Conservation (phyloP, 2,888 invertebrate genomes). For the Hoplodrina ambigua region DNA sequence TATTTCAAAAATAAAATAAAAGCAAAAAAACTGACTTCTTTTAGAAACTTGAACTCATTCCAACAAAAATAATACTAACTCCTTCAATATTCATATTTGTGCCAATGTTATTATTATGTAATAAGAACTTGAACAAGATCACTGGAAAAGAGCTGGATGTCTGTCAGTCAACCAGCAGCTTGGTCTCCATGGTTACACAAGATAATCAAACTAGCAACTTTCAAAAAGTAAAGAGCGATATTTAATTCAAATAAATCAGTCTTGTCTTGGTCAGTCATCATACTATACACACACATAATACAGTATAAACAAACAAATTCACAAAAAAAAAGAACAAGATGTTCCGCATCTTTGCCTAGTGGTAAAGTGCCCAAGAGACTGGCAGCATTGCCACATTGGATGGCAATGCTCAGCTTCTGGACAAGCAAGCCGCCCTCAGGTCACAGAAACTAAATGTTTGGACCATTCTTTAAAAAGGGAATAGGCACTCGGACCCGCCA, state of each 20-base stretch:
- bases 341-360: too few species aligned
- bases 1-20: conserved; percentile 1
- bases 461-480: too few species aligned
- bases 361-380: too few species aligned
- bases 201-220: conserved; percentile 9
- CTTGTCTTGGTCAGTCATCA: too few species aligned
- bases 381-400: too few species aligned
- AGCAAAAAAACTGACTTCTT: conserved; percentile 14
- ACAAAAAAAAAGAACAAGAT: too few species aligned
- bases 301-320: too few species aligned
- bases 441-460: too few species aligned
- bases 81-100: conserved; percentile 35
- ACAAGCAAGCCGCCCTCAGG: too few species aligned
- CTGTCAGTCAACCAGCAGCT: neutral
- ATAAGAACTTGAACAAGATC: conserved; percentile 48
- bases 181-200: conserved; percentile 39
- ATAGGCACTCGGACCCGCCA: neutral
- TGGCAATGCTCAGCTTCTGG: too few species aligned
- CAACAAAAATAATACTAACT: conserved; percentile 28
- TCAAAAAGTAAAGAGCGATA: neutral
- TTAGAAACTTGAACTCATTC: conserved; percentile 27
- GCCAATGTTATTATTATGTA: conserved; percentile 40
- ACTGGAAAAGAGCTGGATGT: conserved; percentile 9
- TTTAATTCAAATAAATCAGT: neutral
- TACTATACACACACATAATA: too few species aligned